Conservation (phyloP, 2,113 vertebrate species). For the Centropus bengalensis region DNA sequence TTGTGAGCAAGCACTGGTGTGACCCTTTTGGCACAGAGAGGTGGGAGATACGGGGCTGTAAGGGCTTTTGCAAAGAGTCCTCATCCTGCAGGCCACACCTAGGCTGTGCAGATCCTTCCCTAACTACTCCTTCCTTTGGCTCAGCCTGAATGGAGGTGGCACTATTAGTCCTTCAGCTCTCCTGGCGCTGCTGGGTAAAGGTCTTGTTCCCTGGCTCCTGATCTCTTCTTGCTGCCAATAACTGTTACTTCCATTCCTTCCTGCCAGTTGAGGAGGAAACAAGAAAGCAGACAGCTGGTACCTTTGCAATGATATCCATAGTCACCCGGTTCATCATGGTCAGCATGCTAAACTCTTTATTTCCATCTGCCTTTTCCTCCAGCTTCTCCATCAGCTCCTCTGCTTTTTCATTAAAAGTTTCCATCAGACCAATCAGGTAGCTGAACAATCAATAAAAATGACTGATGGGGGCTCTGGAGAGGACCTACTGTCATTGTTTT, state of each 20-base stretch:
- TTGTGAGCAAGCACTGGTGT: background rate
- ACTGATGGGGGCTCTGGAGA: background rate
- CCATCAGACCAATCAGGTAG: constrained; percentile 80
- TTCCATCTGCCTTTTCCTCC: constrained; percentile 77
- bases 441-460: constrained; percentile 64
- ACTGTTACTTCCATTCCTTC: background rate
- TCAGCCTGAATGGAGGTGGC: background rate
- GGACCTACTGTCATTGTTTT: background rate
- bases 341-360: constrained; percentile 77
- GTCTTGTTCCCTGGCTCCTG: background rate
- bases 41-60: background rate
- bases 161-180: background rate
- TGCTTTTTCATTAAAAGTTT: constrained; percentile 81
- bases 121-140: background rate
- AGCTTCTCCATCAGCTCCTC: constrained; percentile 80
- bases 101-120: background rate
- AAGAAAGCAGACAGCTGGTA: constrained; percentile 20
- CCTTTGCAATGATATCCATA: constrained; percentile 81
- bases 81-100: background rate
- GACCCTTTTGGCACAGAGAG: background rate
- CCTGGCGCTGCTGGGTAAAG: background rate
- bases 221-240: background rate
- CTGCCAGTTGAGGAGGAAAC: background rate
- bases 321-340: constrained; percentile 74
- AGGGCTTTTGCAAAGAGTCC: background rate